Conservation (phyloP, 2,888 invertebrate species). For the Mythimna impura region DNA sequence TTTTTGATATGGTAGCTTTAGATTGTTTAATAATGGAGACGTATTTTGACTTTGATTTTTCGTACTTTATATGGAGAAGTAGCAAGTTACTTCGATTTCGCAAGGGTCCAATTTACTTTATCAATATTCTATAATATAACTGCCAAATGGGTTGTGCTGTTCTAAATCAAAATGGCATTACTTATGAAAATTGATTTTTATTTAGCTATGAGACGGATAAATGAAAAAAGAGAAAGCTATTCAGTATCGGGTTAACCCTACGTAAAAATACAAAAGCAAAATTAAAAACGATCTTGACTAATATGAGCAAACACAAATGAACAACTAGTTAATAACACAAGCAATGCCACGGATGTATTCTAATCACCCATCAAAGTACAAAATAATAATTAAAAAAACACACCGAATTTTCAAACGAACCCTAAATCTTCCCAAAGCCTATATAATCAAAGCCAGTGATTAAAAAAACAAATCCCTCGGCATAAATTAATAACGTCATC, state of each 20-base stretch:
- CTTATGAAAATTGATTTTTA: too few species aligned
- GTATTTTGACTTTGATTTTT: neutral
- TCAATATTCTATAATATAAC: too few species aligned
- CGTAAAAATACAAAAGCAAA: neutral
- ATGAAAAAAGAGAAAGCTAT: too few species aligned
- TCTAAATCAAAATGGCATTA: too few species aligned
- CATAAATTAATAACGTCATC: constrained; percentile 88
- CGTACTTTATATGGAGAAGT: neutral
- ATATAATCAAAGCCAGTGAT: constrained; percentile 64
- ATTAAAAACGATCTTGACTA: neutral
- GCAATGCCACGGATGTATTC: neutral
- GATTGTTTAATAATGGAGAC: neutral
- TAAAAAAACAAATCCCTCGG: constrained; percentile 76
- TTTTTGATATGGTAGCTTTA: neutral
- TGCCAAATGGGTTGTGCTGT: too few species aligned
- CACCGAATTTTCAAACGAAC: constrained; percentile 27
- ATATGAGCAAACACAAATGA: neutral
- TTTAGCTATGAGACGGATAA: neutral
- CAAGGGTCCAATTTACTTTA: neutral
- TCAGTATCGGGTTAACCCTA: neutral
- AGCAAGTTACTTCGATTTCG: neutral
- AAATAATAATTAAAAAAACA: constrained; percentile 22
- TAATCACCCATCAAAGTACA: constrained; percentile 4
- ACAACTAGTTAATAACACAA: neutral
- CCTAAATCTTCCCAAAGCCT: constrained; percentile 58